Conservation (phyloP, 2,888 invertebrate genomes). For the Chrysolina haemoptera region DNA sequence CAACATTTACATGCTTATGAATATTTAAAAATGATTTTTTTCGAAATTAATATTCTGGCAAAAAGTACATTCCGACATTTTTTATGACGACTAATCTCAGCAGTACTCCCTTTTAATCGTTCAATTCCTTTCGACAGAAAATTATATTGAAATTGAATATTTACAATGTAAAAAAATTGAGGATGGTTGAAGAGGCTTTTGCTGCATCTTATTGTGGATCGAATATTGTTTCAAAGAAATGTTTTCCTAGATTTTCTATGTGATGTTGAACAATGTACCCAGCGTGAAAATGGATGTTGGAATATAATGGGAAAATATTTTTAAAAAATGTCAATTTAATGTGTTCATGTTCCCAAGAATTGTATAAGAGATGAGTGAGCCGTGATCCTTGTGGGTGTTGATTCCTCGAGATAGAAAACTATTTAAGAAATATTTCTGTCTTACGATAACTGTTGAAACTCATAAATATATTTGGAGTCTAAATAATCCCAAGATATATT, state of each 20-base stretch:
- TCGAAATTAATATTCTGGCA: no score
- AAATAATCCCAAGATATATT: conserved; percentile 25
- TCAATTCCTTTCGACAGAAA: neutral
- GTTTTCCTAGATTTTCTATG: neutral
- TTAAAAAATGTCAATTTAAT: conserved; percentile 66
- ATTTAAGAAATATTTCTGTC: conserved; percentile 40
- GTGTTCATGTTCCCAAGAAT: conserved; percentile 61
- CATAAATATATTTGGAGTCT: conserved; percentile 38
- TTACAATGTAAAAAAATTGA: neutral
- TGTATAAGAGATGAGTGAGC: neutral
- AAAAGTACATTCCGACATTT: neutral
- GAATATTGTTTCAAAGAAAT: no score
- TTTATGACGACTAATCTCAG: neutral
- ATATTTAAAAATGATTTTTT: no score
- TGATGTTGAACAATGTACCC: neutral
- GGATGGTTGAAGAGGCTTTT: neutral
- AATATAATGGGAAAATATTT: conserved; percentile 1
- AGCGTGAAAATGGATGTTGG: neutral
- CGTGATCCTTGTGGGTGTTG: conserved; percentile 10
- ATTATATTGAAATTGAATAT: conserved; percentile 1
- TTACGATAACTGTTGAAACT: conserved; percentile 46
- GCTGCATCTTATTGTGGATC: no score
- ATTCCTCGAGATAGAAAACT: conserved; percentile 2
- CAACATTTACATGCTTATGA: no score
- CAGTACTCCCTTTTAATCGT: neutral